Conservation (phyloP, 2,113 vertebrate genomes). For the Burhinus oedicnemus region DNA sequence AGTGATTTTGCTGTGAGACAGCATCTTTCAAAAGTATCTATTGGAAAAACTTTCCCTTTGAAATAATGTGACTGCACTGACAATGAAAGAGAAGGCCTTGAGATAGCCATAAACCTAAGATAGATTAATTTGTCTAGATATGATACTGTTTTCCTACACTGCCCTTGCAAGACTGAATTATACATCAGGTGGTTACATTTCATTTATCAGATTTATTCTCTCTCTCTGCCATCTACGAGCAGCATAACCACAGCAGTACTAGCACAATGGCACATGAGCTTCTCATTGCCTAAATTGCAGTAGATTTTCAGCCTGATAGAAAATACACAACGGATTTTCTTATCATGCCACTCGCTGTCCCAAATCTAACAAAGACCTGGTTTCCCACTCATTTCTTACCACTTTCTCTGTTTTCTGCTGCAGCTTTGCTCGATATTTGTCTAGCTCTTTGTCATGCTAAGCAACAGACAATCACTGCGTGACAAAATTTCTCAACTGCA, state of each 20-base stretch:
- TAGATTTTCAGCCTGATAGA: conserved; percentile 32
- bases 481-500: conserved; percentile 31
- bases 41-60: conserved; percentile 30
- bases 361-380: conserved; percentile 22
- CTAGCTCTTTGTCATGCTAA: conserved; percentile 20
- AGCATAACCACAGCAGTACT: background rate
- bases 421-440: conserved; percentile 18
- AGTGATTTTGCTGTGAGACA: conserved; percentile 31
- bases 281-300: conserved; percentile 19
- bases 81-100: conserved; percentile 2
- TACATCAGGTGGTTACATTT: conserved; percentile 5
- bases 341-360: conserved; percentile 27
- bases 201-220: conserved; percentile 47
- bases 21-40: background rate
- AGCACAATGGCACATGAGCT: background rate
- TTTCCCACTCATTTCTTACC: conserved; percentile 41
- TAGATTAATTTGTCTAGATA: conserved; percentile 40
- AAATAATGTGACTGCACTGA: conserved; percentile 45
- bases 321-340: conserved; percentile 50
- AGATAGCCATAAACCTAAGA: background rate
- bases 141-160: background rate
- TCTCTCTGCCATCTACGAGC: background rate
- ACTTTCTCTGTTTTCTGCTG: background rate
- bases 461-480: conserved; percentile 12
- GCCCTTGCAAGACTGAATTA: conserved; percentile 60